Evolutionary conservation across 1,140 invertebrate genomes (phyloP).

Genomic region (Adoxophyes honmai): DNA sequence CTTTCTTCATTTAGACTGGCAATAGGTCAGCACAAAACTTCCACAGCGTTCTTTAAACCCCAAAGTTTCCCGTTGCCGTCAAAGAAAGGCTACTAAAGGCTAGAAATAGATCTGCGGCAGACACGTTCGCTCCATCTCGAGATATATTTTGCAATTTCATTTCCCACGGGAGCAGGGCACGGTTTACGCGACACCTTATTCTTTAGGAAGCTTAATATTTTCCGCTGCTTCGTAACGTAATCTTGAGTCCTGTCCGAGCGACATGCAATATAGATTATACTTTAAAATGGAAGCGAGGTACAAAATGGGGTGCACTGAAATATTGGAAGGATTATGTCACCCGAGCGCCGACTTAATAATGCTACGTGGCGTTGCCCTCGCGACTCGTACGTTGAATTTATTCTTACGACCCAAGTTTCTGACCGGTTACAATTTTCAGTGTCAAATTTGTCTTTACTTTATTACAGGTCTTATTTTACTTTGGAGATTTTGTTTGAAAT

Average conservation of each 20-base stretch:
- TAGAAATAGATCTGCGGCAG: constrained; percentile 16
- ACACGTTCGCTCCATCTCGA: constrained; percentile 37
- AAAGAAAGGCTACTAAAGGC: background rate
- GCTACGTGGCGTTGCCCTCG: background rate
- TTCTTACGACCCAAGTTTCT: too few species aligned
- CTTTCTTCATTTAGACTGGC: background rate
- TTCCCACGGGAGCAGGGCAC: constrained; percentile 39
- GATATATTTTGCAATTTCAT: constrained; percentile 61
- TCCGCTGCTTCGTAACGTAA: constrained; percentile 32
- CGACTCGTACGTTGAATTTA: constrained; percentile 19
- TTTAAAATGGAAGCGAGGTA: constrained; percentile 15
- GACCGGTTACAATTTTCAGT: too few species aligned
- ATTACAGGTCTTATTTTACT: too few species aligned
- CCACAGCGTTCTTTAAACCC: background rate
- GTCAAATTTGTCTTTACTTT: too few species aligned
- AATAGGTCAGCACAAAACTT: background rate
- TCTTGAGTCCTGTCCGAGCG: constrained; percentile 35
- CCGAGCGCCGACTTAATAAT: constrained; percentile 15
- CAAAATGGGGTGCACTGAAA: constrained; percentile 22
- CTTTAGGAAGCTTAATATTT: constrained; percentile 51
- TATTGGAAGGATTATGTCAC: constrained; percentile 32
- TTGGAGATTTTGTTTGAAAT: too few species aligned
- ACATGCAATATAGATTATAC: constrained; percentile 20
- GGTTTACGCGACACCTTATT: constrained; percentile 47
- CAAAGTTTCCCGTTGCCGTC: background rate